Evolutionary conservation across 2,888 invertebrate genomes (phyloP).

Genomic region (Cabera pusaria): DNA sequence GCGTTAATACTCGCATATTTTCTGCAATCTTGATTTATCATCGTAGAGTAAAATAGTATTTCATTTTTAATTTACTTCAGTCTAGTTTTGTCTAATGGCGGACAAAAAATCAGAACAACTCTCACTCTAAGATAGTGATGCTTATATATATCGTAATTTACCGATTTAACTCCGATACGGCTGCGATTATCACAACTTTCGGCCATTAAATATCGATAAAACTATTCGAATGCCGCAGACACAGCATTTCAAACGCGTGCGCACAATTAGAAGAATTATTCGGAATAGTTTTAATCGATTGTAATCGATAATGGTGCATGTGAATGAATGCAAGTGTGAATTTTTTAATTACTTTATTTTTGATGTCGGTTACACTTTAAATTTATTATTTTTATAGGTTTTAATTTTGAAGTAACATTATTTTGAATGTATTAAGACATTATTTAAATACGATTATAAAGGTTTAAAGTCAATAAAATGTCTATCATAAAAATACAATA

Average conservation of each 20-base stretch:
- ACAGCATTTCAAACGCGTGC: constrained; percentile 53
- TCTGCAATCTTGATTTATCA: too few relatives aligned
- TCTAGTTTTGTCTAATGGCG: too few relatives aligned
- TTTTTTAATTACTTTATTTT: constrained; percentile 40
- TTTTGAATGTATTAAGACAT: too few relatives aligned
- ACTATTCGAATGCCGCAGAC: constrained; percentile 28
- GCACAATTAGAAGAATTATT: constrained; percentile 60
- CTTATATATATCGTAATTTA: constrained; percentile 23
- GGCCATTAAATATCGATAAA: constrained; percentile 52
- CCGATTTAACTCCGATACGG: constrained; percentile 52
- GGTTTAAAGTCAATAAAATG: too few relatives aligned
- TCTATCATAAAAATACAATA: too few relatives aligned
- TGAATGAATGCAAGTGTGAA: constrained; percentile 57
- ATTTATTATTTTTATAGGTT: too few relatives aligned
- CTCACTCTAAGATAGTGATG: constrained; percentile 18
- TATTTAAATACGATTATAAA: too few relatives aligned
- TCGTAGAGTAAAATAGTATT: too few relatives aligned
- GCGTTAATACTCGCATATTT: too few relatives aligned
- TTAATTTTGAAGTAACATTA: too few relatives aligned
- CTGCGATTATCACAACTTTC: constrained; percentile 59
- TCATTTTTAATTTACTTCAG: too few relatives aligned
- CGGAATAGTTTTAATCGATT: constrained; percentile 67
- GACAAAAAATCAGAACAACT: constrained; percentile 15
- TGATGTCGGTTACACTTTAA: too few relatives aligned
- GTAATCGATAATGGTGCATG: constrained; percentile 71